Evolutionary conservation across 2,888 invertebrate genomes (phyloP).

Genomic region (Diaphora mendica): DNA sequence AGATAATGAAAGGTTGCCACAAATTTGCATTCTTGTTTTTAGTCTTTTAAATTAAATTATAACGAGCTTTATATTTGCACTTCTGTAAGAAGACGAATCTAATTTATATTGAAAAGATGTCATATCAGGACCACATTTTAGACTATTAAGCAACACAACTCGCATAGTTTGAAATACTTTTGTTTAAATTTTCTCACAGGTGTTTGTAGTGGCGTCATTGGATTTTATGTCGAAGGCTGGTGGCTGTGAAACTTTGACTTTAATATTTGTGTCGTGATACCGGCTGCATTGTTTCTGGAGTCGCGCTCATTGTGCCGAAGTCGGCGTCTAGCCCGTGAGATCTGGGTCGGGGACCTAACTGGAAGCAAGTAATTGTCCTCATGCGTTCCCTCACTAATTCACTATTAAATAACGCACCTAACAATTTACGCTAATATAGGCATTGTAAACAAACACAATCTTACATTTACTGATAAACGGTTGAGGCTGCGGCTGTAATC

Average conservation of each 20-base stretch:
- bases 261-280: conserved; percentile 80
- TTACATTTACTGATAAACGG: conserved; percentile 82
- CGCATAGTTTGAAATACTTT: conserved; percentile 65
- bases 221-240: conserved; percentile 80
- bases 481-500: conserved; percentile 81
- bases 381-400: conserved; percentile 46
- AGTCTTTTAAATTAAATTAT: conserved; percentile 19
- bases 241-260: conserved; percentile 79
- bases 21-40: conserved; percentile 18
- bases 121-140: conserved; percentile 51
- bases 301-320: conserved; percentile 64
- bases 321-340: conserved; percentile 75
- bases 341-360: conserved; percentile 80
- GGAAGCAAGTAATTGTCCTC: conserved; percentile 58
- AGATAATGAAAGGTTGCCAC: conserved; percentile 43
- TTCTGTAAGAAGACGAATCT: conserved; percentile 43
- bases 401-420: conserved; percentile 46
- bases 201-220: conserved; percentile 80
- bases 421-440: conserved; percentile 35
- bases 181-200: conserved; percentile 83
- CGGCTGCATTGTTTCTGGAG: conserved; percentile 76
- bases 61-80: conserved; percentile 42
- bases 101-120: conserved; percentile 46
- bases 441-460: conserved; percentile 71
- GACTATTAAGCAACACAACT: conserved; percentile 56